Conservation (phyloP, 2,888 invertebrate species). For the Tetragnatha montana region DNA sequence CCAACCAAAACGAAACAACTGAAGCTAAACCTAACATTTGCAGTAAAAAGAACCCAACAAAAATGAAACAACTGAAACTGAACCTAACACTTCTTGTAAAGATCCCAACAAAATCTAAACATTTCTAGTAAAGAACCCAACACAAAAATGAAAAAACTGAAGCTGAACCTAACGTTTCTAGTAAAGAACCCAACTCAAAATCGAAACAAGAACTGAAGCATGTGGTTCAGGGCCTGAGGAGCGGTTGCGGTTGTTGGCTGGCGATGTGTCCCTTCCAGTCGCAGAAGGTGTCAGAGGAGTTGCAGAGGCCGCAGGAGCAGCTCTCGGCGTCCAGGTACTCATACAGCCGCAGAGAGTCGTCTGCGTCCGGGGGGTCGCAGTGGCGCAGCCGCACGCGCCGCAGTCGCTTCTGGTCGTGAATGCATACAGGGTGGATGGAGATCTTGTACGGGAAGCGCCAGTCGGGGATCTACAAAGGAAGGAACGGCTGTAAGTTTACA, state of each 20-base stretch:
- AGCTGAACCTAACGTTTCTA: no score
- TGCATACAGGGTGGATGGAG: constrained; percentile 90
- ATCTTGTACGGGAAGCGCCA: constrained; percentile 92
- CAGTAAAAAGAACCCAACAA: no score
- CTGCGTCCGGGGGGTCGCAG: constrained; percentile 85
- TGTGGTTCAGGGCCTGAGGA: background rate
- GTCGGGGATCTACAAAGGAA: constrained; percentile 83
- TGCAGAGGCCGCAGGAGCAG: constrained; percentile 85
- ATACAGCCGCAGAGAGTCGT: constrained; percentile 79
- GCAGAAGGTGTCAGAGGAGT: constrained; percentile 83
- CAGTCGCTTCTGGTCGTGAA: constrained; percentile 83
- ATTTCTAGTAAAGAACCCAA: no score
- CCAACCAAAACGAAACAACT: no score
- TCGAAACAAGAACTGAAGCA: no score
- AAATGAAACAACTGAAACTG: no score
- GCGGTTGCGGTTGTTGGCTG: background rate
- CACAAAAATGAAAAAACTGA: no score
- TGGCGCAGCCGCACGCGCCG: constrained; percentile 82
- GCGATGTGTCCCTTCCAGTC: constrained; percentile 76
- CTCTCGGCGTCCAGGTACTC: constrained; percentile 86
- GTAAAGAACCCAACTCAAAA: no score
- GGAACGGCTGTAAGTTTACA: no score
- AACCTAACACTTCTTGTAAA: no score
- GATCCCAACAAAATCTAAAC: no score
- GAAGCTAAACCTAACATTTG: no score